phyloP scores from a whole-genome alignment of 1,140 invertebrate genomes.

The Drosophila sturtevanti region DNA sequence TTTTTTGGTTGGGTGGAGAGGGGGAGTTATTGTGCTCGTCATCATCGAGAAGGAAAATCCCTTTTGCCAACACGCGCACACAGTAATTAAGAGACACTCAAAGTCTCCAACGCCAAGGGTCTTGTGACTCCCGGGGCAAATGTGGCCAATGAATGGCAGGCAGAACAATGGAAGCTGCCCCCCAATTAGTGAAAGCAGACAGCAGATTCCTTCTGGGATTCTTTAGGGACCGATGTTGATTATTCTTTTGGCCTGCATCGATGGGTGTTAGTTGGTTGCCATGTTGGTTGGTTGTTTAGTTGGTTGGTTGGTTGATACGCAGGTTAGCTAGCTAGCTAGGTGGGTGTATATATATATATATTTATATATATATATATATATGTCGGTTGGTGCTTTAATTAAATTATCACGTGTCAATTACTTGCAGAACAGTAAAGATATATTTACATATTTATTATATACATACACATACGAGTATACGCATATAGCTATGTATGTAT shows the following conservation, averaged over 20 bases:
- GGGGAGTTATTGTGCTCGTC: neutral
- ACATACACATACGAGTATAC: neutral
- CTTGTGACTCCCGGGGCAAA: slow-evolving; percentile 16
- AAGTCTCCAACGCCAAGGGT: slow-evolving; percentile 34
- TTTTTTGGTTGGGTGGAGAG: too few species aligned
- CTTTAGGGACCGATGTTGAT: slow-evolving; percentile 29
- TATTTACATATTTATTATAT: neutral
- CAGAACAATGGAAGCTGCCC: slow-evolving; percentile 42
- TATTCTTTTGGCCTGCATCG: slow-evolving; percentile 38
- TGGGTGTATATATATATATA: too few species aligned
- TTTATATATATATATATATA: too few species aligned
- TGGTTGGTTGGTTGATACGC: slow-evolving; percentile 28
- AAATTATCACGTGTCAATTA: slow-evolving; percentile 80
- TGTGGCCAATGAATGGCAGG: slow-evolving; percentile 38
- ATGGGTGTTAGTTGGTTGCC: slow-evolving; percentile 44
- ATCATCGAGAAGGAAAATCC: slow-evolving; percentile 58
- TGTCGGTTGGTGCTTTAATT: slow-evolving; percentile 64
- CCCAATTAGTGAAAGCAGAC: slow-evolving; percentile 19
- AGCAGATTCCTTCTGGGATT: slow-evolving; percentile 11
- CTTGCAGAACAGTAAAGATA: slow-evolving; percentile 42
- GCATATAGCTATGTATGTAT: too few species aligned
- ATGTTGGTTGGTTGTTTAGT: neutral
- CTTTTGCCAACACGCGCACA: slow-evolving; percentile 74
- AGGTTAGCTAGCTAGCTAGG: slow-evolving; percentile 43
- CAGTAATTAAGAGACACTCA: slow-evolving; percentile 78